Percentiles rank a stretch among this genome's conserved stretches.
Conservation (phyloP, 2,888 invertebrate species). For the Eremobia ochroleuca region DNA sequence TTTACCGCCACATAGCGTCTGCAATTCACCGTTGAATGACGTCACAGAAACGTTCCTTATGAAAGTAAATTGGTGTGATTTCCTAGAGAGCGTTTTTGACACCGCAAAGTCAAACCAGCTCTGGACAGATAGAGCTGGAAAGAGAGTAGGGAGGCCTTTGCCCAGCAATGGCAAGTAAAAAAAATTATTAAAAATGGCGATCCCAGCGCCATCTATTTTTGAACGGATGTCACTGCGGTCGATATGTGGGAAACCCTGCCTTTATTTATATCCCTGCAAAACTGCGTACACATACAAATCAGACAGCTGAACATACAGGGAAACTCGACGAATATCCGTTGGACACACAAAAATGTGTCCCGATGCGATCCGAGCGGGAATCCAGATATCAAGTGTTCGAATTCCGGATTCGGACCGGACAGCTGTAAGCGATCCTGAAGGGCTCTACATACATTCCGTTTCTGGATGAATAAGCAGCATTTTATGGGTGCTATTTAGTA, state of each 20-base stretch:
- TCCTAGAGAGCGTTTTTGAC: not conserved
- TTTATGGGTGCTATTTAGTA: slow-evolving; percentile 16
- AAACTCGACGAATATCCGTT: slow-evolving; percentile 33
- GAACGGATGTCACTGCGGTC: not conserved
- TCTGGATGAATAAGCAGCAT: slow-evolving; percentile 21
- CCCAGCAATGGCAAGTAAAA: not conserved
- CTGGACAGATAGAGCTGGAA: not conserved
- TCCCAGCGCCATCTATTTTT: not conserved
- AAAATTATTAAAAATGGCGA: no score
- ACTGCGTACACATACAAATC: slow-evolving; percentile 36
- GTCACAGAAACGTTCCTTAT: not conserved
- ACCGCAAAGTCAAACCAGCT: not conserved
- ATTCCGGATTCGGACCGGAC: slow-evolving; percentile 29
- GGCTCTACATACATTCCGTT: slow-evolving; percentile 38
- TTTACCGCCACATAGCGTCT: not conserved
- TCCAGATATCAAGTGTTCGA: slow-evolving; percentile 24
- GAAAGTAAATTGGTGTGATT: not conserved
- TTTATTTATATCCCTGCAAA: slow-evolving; percentile 10
- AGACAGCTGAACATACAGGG: slow-evolving; percentile 5
- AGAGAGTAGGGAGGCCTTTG: not conserved
- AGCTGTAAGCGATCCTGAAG: slow-evolving; percentile 11
- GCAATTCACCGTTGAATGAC: not conserved
- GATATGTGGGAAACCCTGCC: not conserved
- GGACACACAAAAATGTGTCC: slow-evolving; percentile 54
- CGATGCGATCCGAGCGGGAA: slow-evolving; percentile 25